phyloP scores from a whole-genome alignment of 2,888 invertebrate species.

The Allolobophora icterica region DNA sequence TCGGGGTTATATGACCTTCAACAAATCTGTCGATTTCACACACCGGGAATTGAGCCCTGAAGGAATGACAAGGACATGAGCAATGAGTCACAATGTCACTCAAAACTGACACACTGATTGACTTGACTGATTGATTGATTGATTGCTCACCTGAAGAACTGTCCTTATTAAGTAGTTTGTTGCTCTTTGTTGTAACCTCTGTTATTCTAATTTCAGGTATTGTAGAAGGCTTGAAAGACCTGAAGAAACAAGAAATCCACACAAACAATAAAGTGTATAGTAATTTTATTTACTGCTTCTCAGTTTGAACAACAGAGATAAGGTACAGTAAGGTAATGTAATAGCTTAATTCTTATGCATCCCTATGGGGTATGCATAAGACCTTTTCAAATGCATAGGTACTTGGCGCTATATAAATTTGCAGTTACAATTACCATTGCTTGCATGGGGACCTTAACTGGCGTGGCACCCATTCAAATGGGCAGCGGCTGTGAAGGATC shows the following conservation, averaged over 20 bases:
- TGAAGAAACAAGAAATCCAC: background rate
- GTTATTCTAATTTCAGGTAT: slow-evolving; percentile 8
- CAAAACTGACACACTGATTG: background rate
- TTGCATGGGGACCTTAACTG: too few relatives aligned
- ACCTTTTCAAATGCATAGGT: too few relatives aligned
- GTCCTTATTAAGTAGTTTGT: background rate
- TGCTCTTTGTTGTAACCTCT: background rate
- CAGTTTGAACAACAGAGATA: too few relatives aligned
- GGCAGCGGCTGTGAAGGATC: too few relatives aligned
- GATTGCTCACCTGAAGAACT: background rate
- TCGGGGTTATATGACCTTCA: background rate
- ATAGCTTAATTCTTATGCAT: too few relatives aligned
- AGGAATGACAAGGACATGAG: background rate
- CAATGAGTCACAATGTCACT: background rate
- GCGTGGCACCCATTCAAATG: too few relatives aligned
- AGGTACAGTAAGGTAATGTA: too few relatives aligned
- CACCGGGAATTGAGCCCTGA: background rate
- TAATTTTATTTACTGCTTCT: too few relatives aligned
- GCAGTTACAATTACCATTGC: too few relatives aligned
- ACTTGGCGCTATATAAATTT: too few relatives aligned
- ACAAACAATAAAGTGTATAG: background rate
- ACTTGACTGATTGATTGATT: background rate
- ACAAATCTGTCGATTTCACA: background rate
- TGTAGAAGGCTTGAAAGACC: background rate
- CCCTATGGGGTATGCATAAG: too few relatives aligned